phyloP scores from a whole-genome alignment of 2,888 invertebrate genomes.

The Protophormia terraenovae region DNA sequence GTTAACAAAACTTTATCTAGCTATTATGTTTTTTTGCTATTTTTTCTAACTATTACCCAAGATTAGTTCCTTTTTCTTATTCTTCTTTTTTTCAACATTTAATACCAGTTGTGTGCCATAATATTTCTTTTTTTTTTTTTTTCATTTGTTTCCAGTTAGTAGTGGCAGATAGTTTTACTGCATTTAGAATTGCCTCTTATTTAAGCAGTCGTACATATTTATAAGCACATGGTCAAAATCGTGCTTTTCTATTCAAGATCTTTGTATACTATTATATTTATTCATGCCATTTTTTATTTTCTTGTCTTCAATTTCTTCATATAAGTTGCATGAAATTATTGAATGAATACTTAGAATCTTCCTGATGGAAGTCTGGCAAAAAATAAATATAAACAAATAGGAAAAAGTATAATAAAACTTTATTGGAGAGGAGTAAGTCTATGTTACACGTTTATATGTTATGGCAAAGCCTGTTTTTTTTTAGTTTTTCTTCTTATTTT shows the following conservation, averaged over 20 bases:
- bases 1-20: background rate
- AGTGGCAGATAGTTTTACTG: background rate
- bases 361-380: conserved; percentile 25
- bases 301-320: background rate
- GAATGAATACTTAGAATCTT: conserved; percentile 61
- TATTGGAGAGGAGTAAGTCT: background rate
- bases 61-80: conserved; percentile 41
- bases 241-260: conserved; percentile 39
- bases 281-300: too few relatives aligned
- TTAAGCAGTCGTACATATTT: conserved; percentile 41
- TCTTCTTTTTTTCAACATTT: conserved; percentile 6
- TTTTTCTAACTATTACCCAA: conserved; percentile 26
- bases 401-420: background rate
- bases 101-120: conserved; percentile 29
- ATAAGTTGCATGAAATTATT: conserved; percentile 56
- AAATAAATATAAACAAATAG: background rate
- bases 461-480: conserved; percentile 25
- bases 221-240: conserved; percentile 66
- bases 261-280: conserved; percentile 23
- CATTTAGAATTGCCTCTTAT: conserved; percentile 29
- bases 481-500: too few relatives aligned
- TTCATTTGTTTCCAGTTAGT: background rate
- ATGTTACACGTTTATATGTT: background rate
- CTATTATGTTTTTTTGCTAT: background rate
- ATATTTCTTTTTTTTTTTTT: conserved; percentile 9